These are phyloP conservation scores for Thymelicus lineola DNA, from an alignment of 2,888 invertebrate species.

Conservation along the genomic window DNA sequence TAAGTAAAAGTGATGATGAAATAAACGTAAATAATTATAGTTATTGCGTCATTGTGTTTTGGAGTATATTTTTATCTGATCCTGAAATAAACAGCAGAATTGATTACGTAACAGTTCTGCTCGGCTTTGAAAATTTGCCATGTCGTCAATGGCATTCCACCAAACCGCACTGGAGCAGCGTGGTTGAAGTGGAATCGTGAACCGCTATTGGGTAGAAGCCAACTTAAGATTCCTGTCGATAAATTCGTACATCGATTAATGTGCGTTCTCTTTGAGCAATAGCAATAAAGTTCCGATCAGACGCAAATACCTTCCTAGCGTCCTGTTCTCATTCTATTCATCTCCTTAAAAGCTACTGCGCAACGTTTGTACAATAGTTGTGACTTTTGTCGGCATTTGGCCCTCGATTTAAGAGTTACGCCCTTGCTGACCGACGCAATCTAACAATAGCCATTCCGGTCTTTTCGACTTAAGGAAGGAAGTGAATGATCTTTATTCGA, in stretches of 20 bases:
- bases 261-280: conserved; percentile 5
- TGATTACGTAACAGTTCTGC: too few relatives aligned
- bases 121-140: too few relatives aligned
- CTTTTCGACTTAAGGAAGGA: conserved; percentile 57
- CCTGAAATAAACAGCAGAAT: too few relatives aligned
- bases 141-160: background rate
- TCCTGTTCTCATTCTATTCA: conserved; percentile 26
- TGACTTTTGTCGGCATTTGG: conserved; percentile 37
- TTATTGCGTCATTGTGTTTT: too few relatives aligned
- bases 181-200: background rate
- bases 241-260: background rate
- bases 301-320: conserved; percentile 11
- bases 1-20: too few relatives aligned
- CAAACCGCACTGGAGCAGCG: background rate
- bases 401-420: conserved; percentile 53
- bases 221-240: background rate
- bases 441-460: conserved; percentile 49
- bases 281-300: conserved; percentile 14
- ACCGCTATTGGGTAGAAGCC: background rate
- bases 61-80: too few relatives aligned
- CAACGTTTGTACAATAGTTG: conserved; percentile 35
- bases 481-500: conserved; percentile 74
- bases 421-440: conserved; percentile 52
- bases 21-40: too few relatives aligned
- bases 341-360: conserved; percentile 32